Base-by-base conservation (phyloP, 2,888 invertebrate species). In the Sabellastarte sp. region DNA sequence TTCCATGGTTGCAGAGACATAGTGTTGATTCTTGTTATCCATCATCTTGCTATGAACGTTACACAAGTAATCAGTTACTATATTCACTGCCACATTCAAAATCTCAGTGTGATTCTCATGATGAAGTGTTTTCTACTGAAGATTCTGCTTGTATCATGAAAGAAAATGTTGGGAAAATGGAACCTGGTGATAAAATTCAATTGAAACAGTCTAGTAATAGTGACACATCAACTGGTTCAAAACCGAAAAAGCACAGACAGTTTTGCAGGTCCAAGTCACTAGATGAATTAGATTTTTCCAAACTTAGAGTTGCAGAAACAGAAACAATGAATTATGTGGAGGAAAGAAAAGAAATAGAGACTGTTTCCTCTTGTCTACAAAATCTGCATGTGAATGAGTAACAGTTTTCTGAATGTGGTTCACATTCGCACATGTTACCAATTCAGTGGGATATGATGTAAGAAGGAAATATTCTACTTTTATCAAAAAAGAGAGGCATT, bases 251-350 rank as follows among this genome's bases (percentile, higher is more conserved):
- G n/a, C n/a, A n/a, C n/a, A n/a, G n/a, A n/a, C n/a, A n/a, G n/a
- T n/a, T n/a, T n/a, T n/a, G n/a, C n/a, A 65, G 80, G 61, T 80
- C 79, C 59, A 76, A 74, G 61, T 80, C 80, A 50, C 64, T 80
- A 31, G 77, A 79, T 59, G 79, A 80, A 60, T 71, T 79, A 56
- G 76, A 78, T 65, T 71, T 78, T 60, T 73, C 74, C 20, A 71
- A 71, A 58, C 62, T 75, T 33, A 70, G 68, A 57, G 66, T 79
- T 50, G 67, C 65, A 1, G 68, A 68, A 67, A 65, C 55, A 30
- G 68, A 65, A 69, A 68, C 62, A 32, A 67, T 63, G 26, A 70
- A 61, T 41, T 61, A 64, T 33, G 28, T 69, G 26, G 51, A 53
- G 29, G 60, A 69, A 32, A 53, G 53, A 29, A 71, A 71, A 32